Percentiles rank a stretch among this genome's conserved stretches.
phyloP scores from a whole-genome alignment of 2,888 invertebrate genomes.

The Drosophila eohydei region DNA sequence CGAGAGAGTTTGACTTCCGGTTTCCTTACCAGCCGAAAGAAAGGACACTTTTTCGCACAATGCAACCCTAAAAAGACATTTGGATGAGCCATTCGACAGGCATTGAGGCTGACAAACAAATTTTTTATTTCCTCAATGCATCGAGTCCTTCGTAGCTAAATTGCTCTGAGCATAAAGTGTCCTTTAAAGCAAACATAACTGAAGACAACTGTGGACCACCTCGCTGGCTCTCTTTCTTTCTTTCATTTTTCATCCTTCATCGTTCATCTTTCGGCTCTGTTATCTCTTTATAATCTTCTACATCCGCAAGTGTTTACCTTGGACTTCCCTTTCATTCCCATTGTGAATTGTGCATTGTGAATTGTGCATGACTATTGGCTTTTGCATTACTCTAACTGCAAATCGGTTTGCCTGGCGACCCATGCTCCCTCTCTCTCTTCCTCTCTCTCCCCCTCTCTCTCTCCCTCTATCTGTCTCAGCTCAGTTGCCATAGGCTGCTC shows the following conservation, averaged over 20 bases:
- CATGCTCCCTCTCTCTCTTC: constrained; percentile 10
- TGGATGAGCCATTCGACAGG: constrained; percentile 25
- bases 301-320: constrained; percentile 80
- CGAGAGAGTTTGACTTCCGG: constrained; percentile 66
- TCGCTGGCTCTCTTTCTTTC: constrained; percentile 19
- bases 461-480: constrained; percentile 24
- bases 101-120: constrained; percentile 69
- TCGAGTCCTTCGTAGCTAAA: constrained; percentile 63
- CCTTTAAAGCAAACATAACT: constrained; percentile 71
- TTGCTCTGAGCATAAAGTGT: constrained; percentile 71
- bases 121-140: constrained; percentile 62
- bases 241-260: constrained; percentile 8
- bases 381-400: constrained; percentile 62
- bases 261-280: background rate
- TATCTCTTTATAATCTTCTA: constrained; percentile 65
- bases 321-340: constrained; percentile 61
- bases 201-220: constrained; percentile 65
- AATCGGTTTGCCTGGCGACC: constrained; percentile 49
- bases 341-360: constrained; percentile 71
- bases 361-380: constrained; percentile 77
- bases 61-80: constrained; percentile 68
- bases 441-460: background rate
- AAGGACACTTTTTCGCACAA: constrained; percentile 53
- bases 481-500: constrained; percentile 27
- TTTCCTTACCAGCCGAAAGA: constrained; percentile 11